Evolutionary conservation across 2,113 vertebrate species (phyloP).

Genomic region (Microcebus griseorufus): DNA sequence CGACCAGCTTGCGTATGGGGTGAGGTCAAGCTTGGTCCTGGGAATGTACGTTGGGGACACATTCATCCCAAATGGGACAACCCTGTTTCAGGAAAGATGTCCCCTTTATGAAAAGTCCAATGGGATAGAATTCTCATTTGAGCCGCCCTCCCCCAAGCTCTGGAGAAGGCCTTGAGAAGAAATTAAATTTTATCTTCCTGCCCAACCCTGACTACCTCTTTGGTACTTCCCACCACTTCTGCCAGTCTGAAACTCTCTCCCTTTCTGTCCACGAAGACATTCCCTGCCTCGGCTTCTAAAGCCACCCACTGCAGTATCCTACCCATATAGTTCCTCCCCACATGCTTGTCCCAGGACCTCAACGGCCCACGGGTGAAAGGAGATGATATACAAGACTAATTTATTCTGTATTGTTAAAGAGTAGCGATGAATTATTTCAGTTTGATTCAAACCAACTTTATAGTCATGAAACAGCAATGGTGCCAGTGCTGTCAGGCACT

Average conservation of each 20-base stretch:
- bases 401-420: not conserved
- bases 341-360: not conserved
- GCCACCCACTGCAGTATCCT: fast-evolving
- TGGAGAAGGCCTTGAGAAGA: not conserved
- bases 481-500: not conserved
- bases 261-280: not conserved
- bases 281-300: not conserved
- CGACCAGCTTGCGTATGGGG: not conserved
- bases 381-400: not conserved
- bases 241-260: not conserved
- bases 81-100: not conserved
- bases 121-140: not conserved
- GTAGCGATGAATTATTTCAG: not conserved
- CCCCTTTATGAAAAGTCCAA: not conserved
- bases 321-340: not conserved
- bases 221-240: not conserved
- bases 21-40: not conserved
- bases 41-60: not conserved
- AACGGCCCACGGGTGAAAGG: not conserved
- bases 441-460: not conserved
- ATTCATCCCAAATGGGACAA: not conserved
- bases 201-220: not conserved
- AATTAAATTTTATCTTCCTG: not conserved
- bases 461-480: not conserved
- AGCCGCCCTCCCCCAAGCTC: not conserved